Evolutionary conservation across 1,140 invertebrate genomes (phyloP).

Genomic region (Lepeophtheirus salmonis): DNA sequence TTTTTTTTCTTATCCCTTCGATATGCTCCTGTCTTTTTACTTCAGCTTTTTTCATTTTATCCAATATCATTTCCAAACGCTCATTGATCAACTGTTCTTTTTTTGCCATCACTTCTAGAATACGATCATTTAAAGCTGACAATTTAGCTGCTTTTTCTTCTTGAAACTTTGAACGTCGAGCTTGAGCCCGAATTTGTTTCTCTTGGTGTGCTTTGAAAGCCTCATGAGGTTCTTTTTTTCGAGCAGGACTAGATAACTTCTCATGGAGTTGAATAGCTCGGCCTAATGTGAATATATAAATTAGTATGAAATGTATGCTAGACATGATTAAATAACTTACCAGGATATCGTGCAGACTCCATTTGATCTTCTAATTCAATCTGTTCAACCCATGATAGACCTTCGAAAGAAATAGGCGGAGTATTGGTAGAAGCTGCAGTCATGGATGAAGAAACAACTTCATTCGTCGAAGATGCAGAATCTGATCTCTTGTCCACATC

Average conservation of each 20-base stretch:
- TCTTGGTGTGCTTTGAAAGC: slow-evolving; percentile 48
- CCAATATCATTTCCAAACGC: slow-evolving; percentile 58
- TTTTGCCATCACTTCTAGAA: slow-evolving; percentile 71
- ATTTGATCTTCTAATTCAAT: slow-evolving; percentile 41
- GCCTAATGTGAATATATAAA: slow-evolving; percentile 37
- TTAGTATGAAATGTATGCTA: slow-evolving; percentile 49
- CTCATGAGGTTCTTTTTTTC: slow-evolving; percentile 46
- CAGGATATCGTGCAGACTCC: slow-evolving; percentile 35
- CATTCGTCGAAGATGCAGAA: slow-evolving; percentile 7
- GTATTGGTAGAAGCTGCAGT: slow-evolving; percentile 3
- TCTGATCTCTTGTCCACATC: slow-evolving; percentile 10
- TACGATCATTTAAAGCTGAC: slow-evolving; percentile 26
- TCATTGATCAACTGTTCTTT: slow-evolving; percentile 69
- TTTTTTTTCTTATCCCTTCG: slow-evolving; percentile 65
- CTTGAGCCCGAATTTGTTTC: slow-evolving; percentile 50
- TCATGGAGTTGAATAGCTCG: slow-evolving; percentile 74
- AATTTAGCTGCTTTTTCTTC: slow-evolving; percentile 34
- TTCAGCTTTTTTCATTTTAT: slow-evolving; percentile 65
- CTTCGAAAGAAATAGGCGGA: slow-evolving; percentile 22
- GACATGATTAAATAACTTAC: too few species aligned
- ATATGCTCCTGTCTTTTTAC: slow-evolving; percentile 66
- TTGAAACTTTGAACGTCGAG: slow-evolving; percentile 47
- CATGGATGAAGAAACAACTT: neutral
- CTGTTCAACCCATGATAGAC: slow-evolving; percentile 55
- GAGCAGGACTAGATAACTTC: slow-evolving; percentile 72